Evolutionary conservation across 1,140 invertebrate species (phyloP).

Genomic region (Teleogryllus occipitalis): DNA sequence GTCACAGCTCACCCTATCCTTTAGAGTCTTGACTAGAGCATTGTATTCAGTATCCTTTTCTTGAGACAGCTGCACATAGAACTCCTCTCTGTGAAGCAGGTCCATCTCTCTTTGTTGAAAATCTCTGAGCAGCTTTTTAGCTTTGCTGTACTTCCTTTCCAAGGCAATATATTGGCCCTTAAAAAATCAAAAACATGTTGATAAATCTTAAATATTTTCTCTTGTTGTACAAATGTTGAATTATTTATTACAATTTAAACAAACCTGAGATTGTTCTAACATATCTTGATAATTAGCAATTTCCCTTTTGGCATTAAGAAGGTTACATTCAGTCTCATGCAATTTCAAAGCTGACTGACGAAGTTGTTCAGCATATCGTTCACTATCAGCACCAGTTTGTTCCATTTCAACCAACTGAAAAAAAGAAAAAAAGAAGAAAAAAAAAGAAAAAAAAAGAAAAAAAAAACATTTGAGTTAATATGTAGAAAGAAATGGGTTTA

Average conservation of each 20-base stretch:
- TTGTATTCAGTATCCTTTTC: constrained; percentile 86
- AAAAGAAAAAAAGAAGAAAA: constrained; percentile 19
- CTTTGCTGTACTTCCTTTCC: constrained; percentile 84
- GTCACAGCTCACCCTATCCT: constrained; percentile 56
- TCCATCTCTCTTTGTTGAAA: constrained; percentile 69
- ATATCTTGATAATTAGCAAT: constrained; percentile 65
- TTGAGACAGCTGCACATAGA: constrained; percentile 68
- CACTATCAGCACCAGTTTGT: constrained; percentile 56
- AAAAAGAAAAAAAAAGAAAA: constrained; percentile 22
- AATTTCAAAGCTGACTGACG: constrained; percentile 59
- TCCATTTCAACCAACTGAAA: constrained; percentile 72
- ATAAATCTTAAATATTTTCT: background rate
- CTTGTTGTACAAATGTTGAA: background rate
- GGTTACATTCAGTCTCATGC: constrained; percentile 58
- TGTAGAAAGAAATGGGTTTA: too few relatives aligned
- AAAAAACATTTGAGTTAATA: too few relatives aligned
- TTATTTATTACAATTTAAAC: constrained; percentile 19
- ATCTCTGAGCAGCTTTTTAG: constrained; percentile 70
- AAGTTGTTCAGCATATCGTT: constrained; percentile 61
- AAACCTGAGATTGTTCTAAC: constrained; percentile 57
- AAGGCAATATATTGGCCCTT: constrained; percentile 63
- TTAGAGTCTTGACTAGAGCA: constrained; percentile 74
- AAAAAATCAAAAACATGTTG: constrained; percentile 21
- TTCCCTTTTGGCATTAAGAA: constrained; percentile 60
- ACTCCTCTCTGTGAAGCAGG: constrained; percentile 66